Percentiles rank a stretch among this genome's conserved stretches.
Evolutionary conservation across 1,140 invertebrate species (phyloP).

Genomic region (Cylas formicarius): DNA sequence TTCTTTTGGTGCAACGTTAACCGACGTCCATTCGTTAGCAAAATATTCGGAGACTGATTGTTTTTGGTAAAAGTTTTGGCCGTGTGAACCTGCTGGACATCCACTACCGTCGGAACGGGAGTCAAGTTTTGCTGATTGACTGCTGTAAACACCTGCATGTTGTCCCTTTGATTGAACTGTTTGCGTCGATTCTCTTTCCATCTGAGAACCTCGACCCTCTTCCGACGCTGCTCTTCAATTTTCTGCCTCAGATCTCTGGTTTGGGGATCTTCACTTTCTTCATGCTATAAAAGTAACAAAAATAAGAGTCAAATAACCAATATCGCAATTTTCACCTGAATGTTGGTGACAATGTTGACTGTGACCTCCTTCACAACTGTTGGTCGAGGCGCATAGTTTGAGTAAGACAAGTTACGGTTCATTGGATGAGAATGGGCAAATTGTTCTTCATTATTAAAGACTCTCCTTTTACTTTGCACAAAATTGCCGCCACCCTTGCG

Average conservation of each 20-base stretch:
- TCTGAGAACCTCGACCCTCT: conserved; percentile 51
- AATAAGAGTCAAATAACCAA: too few species aligned
- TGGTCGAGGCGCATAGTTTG: background rate
- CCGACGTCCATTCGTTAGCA: background rate
- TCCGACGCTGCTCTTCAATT: conserved; percentile 57
- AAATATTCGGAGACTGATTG: too few species aligned
- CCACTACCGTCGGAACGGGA: too few species aligned
- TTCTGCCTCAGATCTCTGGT: conserved; percentile 54
- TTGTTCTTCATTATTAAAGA: too few species aligned
- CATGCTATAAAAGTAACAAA: conserved; percentile 8
- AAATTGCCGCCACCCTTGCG: too few species aligned
- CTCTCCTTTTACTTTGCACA: too few species aligned
- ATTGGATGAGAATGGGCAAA: too few species aligned
- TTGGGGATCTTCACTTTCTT: conserved; percentile 53
- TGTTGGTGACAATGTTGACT: conserved; percentile 8
- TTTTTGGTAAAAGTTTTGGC: too few species aligned
- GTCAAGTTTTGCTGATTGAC: background rate
- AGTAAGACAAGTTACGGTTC: too few species aligned
- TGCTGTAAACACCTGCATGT: background rate
- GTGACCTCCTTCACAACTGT: conserved; percentile 7
- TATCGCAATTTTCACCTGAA: conserved; percentile 15
- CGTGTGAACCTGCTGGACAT: too few species aligned
- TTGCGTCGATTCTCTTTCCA: conserved; percentile 57
- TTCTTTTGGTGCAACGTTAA: conserved; percentile 1
- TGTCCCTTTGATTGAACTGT: conserved; percentile 36